Base-by-base conservation (phyloP, 2,113 vertebrate species). In the Grantiella picta region DNA sequence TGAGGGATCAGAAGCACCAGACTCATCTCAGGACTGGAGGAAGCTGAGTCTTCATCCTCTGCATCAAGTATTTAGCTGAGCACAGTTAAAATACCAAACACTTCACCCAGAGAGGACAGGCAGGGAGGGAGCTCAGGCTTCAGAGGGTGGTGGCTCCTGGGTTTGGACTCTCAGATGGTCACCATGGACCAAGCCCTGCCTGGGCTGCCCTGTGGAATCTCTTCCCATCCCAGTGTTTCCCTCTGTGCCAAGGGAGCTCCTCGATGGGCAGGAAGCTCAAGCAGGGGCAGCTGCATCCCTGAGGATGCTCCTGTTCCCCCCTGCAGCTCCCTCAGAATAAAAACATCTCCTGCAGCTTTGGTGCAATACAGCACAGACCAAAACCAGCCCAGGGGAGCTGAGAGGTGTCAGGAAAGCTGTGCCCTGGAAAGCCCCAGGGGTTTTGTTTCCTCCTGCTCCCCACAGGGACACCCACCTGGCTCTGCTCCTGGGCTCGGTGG, bases 201-300 rank as follows among this genome's bases (percentile, higher is more conserved):
- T 16, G 56, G 50, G 18, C 17, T 44, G 44, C n/a, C 38, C 42
- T 28, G 13, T 24, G 78, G 38, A 40, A 40, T 17, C 23, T 76
- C 28, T 66, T 31, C 53, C 36, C 5, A 2, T 15, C 15, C 19
- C 64, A 17, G 49, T 1, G 24, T 50, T 11, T 27, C 64, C 53
- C 7, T 18, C 73, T 27, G 27, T 18, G 69, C 52, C 15, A 20
- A 1, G 10, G 69, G 90, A 49, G 29, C 59, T 72, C 7, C 1
- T 15, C 5, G 3, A 7, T 2, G 36, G 23, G n/a, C 1, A 2
- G 42, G 47, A 22, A 45, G n/a, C 28, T 69, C 19, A 3, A 17
- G 59, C 68, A 29, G n/a, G 28, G 50, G 19, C 53, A 31, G 21
- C 3, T 29, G 1, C 1, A 15, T 16, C 57, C 76, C 35, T 0